Conservation (phyloP, 1,140 invertebrate species). For the Sweltsa coloradensis region DNA sequence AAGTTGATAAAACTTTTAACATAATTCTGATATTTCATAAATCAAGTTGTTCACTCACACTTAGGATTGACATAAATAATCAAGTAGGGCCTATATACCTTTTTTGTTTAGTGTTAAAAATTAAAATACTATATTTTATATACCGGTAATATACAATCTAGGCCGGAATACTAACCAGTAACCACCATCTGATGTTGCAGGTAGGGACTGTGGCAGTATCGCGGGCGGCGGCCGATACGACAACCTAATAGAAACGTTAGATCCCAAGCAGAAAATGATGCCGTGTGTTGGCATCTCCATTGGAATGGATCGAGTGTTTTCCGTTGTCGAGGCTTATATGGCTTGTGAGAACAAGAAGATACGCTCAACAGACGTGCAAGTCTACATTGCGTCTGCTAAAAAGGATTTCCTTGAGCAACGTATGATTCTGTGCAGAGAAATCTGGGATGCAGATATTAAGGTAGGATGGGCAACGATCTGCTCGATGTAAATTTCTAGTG, state of each 20-base stretch:
- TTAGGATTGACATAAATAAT: no score
- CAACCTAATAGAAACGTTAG: conserved; percentile 96
- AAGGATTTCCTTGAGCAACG: conserved; percentile 86
- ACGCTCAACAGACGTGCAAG: conserved; percentile 77
- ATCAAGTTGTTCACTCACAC: no score
- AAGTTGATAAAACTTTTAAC: no score
- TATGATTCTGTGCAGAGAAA: conserved; percentile 66
- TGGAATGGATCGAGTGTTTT: conserved; percentile 92
- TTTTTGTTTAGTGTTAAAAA: no score
- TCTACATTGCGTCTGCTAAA: conserved; percentile 89
- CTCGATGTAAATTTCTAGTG: no score
- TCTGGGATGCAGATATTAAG: conserved; percentile 86
- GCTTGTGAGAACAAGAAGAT: conserved; percentile 39
- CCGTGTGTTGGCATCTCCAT: conserved; percentile 97
- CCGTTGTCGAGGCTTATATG: conserved; percentile 74
- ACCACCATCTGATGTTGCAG: no score
- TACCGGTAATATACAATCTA: no score
- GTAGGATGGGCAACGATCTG: conserved; percentile 34
- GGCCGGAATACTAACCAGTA: no score
- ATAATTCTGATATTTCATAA: no score
- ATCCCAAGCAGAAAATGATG: conserved; percentile 76
- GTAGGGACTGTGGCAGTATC: conserved; percentile 68
- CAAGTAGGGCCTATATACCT: no score
- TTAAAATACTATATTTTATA: no score
- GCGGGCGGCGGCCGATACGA: conserved; percentile 98